Evolutionary conservation across 2,888 invertebrate species (phyloP).

Genomic region (Lucinisca nassula): DNA sequence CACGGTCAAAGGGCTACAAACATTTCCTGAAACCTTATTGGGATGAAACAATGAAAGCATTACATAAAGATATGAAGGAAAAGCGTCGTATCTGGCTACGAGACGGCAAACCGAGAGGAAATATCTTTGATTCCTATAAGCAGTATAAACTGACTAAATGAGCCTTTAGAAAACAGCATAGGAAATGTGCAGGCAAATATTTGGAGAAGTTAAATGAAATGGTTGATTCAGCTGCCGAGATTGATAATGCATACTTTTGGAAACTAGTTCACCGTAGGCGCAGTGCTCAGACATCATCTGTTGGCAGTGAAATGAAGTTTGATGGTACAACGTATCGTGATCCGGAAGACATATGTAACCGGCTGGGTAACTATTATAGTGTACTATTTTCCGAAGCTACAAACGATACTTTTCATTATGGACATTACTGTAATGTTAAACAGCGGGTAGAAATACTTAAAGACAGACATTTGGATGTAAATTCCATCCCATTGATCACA

Average conservation of each 20-base stretch:
- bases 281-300: too few species aligned
- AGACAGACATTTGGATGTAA: neutral
- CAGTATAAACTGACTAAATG: neutral
- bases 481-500: neutral
- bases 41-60: neutral
- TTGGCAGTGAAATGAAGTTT: neutral
- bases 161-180: slow-evolving; percentile 5
- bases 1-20: neutral
- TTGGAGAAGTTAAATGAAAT: neutral
- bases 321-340: neutral
- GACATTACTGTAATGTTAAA: neutral
- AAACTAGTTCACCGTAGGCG: neutral
- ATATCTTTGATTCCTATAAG: neutral
- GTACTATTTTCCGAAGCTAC: neutral
- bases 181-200: neutral
- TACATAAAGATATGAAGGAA: neutral
- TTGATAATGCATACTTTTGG: neutral
- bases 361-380: neutral
- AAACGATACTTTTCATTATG: neutral
- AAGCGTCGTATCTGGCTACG: neutral
- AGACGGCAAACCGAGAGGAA: neutral
- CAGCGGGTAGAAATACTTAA: neutral
- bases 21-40: neutral
- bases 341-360: neutral
- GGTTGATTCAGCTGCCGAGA: neutral